Percentiles rank a stretch among this genome's conserved stretches.
phyloP scores from a whole-genome alignment of 2,888 invertebrate species.

The Athalia rosae region DNA sequence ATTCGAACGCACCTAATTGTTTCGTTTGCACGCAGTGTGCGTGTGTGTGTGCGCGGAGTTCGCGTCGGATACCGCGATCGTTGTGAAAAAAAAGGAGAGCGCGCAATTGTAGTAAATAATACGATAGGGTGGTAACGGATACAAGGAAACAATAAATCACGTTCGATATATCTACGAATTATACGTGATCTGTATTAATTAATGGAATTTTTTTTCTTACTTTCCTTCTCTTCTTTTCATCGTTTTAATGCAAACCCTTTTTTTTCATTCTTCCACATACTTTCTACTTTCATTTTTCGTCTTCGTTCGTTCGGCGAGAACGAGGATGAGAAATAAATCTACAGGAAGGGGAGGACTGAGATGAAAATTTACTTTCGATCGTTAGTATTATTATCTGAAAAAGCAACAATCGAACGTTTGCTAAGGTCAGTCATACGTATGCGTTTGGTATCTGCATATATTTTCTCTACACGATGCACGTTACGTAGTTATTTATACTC shows the following conservation, averaged over 20 bases:
- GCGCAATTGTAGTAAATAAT: slow-evolving; percentile 52
- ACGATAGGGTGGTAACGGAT: slow-evolving; percentile 65
- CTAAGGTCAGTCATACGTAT: slow-evolving; percentile 2
- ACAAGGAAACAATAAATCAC: slow-evolving; percentile 65
- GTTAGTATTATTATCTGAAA: too few relatives aligned
- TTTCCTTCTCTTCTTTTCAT: not conserved
- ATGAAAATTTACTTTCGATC: not conserved
- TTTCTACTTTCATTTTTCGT: too few relatives aligned
- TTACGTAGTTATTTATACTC: too few relatives aligned
- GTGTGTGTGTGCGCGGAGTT: too few relatives aligned
- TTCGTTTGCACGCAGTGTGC: too few relatives aligned
- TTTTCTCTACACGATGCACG: too few relatives aligned
- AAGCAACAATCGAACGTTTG: not conserved
- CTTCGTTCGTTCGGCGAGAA: not conserved
- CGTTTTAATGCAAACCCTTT: too few relatives aligned
- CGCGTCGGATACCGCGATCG: not conserved
- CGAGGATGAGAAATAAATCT: not conserved
- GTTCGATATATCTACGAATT: slow-evolving; percentile 6
- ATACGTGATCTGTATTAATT: slow-evolving; percentile 3
- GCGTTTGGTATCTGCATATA: too few relatives aligned
- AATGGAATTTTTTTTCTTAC: slow-evolving; percentile 61
- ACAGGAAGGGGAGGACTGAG: not conserved
- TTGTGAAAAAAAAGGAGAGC: slow-evolving; percentile 48
- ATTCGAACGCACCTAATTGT: too few relatives aligned
- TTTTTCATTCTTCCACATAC: too few relatives aligned